Percentiles rank a stretch among this genome's conserved stretches.
phyloP scores from a whole-genome alignment of 2,888 invertebrate species.

The Coelogynopora nodosa region DNA sequence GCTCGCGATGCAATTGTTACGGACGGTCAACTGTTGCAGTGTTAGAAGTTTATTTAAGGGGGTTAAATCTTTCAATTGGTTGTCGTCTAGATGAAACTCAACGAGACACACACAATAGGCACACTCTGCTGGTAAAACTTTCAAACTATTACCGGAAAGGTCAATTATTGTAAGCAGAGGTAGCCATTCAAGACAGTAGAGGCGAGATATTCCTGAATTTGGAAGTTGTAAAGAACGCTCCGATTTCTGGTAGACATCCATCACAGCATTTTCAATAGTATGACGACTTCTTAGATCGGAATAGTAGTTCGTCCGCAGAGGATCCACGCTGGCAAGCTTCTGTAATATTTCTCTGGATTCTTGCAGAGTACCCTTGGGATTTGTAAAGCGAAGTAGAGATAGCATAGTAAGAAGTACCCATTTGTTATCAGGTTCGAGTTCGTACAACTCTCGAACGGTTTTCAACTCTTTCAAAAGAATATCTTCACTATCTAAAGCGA shows the following conservation, averaged over 20 bases:
- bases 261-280: constrained; percentile 21
- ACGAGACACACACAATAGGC: constrained; percentile 29
- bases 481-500: constrained; percentile 1
- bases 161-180: constrained; percentile 16
- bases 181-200: constrained; percentile 29
- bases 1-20: neutral
- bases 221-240: neutral
- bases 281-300: neutral
- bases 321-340: constrained; percentile 30
- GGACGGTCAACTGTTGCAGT: constrained; percentile 33
- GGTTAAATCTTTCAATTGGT: neutral
- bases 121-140: constrained; percentile 21
- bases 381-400: constrained; percentile 6
- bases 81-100: constrained; percentile 10
- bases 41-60: neutral
- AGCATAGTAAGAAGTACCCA: constrained; percentile 41
- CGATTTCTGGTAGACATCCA: neutral
- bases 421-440: constrained; percentile 43
- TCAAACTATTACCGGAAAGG: constrained; percentile 17
- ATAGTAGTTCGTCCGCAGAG: constrained; percentile 19
- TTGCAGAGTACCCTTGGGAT: neutral
- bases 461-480: constrained; percentile 36
- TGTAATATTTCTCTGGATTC: neutral
- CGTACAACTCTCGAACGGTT: constrained; percentile 22
- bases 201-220: neutral